Percentiles rank a stretch among this genome's conserved stretches.
phyloP scores from a whole-genome alignment of 2,888 invertebrate species.

The Latheticus oryzae region DNA sequence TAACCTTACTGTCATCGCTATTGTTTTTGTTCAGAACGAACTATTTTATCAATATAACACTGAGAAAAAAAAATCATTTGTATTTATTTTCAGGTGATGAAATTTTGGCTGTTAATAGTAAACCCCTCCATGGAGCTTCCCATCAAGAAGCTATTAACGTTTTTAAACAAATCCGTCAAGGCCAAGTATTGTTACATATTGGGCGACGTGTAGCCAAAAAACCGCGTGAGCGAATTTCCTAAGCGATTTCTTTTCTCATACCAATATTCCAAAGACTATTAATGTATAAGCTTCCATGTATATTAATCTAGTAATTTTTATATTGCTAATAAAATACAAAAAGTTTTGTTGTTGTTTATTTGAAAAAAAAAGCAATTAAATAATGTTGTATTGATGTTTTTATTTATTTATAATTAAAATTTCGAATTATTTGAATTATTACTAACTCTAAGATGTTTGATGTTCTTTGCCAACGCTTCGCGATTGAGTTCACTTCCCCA shows the following conservation, averaged over 20 bases:
- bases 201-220: slow-evolving; percentile 68
- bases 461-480: slow-evolving; percentile 51
- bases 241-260: slow-evolving; percentile 47
- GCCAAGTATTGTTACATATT: slow-evolving; percentile 79
- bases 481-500: slow-evolving; percentile 57
- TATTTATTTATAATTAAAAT: slow-evolving; percentile 5
- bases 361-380: neutral
- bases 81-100: slow-evolving; percentile 76
- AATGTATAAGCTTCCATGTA: slow-evolving; percentile 44
- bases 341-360: neutral
- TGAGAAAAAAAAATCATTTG: neutral
- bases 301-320: slow-evolving; percentile 43
- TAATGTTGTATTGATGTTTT: no score
- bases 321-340: slow-evolving; percentile 37
- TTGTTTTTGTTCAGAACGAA: slow-evolving; percentile 6
- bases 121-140: slow-evolving; percentile 79
- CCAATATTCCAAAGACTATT: slow-evolving; percentile 55
- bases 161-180: slow-evolving; percentile 82
- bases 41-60: no score
- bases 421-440: slow-evolving; percentile 14
- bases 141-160: slow-evolving; percentile 83
- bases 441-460: slow-evolving; percentile 52
- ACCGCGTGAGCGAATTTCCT: slow-evolving; percentile 58
- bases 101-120: slow-evolving; percentile 84
- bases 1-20: slow-evolving; percentile 2